Evolutionary conservation across 2,113 vertebrate genomes (phyloP), one percentile per base, ranked within the genome.

Genomic region (Tyrannus savana): DNA sequence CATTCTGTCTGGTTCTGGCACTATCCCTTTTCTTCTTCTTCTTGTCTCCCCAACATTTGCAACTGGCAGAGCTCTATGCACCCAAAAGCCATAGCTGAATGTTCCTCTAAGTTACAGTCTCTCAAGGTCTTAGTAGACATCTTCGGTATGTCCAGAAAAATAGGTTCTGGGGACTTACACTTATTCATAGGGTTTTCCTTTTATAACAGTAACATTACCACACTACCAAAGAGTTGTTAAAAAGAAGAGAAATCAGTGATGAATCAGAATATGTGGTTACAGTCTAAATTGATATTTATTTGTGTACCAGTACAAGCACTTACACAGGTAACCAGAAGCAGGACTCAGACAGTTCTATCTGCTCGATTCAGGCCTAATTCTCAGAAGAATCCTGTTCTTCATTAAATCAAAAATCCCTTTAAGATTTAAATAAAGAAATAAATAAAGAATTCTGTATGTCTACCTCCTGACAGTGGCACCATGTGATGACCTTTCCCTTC

Each of bases 11-110:
- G n/a, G 6, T 27, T 44, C 42, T 81, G 27, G 8, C 23, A 66
- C 10, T 19, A 71, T 39, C 22, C 10, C 37, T 84, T 60, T 15
- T 47, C 22, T 39, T 52, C 14, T 41, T 44, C 42, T 25, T 79
- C n/a, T 15, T 10, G 14, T 41, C 13, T 41, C 21, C 41, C 52
- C 41, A 77, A 3, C 3, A 18, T 39, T 30, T 69, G 6, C 47
- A 35, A 12, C 21, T 74, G 66, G 46, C 25, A 63, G 39, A 59
- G 19, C 4, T 1, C 28, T 55, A 1, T 6, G 19, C 12, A 16
- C 8, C 5, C 19, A 9, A 23, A 17, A 84, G 5, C 7, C 0
- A 0, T 41, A 60, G 41, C 4, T 52, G 15, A 27, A 62, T 12
- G 10, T 19, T 84, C 21, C 30, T 62, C 35, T 66, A 69, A 55